Evolutionary conservation across 1,140 invertebrate species (phyloP).

Genomic region (Hydropsyche tenuis): DNA sequence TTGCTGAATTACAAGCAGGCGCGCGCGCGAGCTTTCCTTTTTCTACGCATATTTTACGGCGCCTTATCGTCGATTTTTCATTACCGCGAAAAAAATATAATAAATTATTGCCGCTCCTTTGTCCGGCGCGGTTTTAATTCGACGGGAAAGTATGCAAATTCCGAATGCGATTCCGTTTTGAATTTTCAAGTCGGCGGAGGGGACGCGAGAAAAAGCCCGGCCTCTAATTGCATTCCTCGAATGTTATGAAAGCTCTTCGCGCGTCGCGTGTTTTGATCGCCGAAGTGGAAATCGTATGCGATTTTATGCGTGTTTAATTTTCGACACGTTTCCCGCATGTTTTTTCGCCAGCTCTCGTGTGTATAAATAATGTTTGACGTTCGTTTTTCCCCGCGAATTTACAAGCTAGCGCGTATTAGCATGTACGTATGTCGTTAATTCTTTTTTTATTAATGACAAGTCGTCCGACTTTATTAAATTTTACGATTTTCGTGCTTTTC

Average conservation of each 20-base stretch:
- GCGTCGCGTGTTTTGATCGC: too few relatives aligned
- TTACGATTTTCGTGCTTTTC: conserved; percentile 24
- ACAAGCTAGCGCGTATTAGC: neutral
- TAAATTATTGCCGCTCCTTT: too few relatives aligned
- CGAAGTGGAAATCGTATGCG: too few relatives aligned
- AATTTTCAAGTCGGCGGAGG: too few relatives aligned
- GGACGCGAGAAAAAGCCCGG: too few relatives aligned
- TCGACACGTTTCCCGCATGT: neutral
- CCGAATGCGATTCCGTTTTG: neutral
- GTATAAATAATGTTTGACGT: neutral
- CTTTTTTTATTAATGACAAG: conserved; percentile 12
- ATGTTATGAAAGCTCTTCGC: too few relatives aligned
- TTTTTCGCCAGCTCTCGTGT: neutral
- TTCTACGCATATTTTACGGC: neutral
- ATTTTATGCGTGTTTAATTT: neutral
- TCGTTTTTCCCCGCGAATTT: neutral
- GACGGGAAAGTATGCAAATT: too few relatives aligned
- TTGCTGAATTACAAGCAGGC: conserved; percentile 19
- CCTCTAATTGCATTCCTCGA: too few relatives aligned
- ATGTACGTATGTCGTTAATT: conserved; percentile 17
- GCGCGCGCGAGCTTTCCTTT: neutral
- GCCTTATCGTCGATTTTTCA: too few relatives aligned
- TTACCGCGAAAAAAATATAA: too few relatives aligned
- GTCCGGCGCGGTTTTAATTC: too few relatives aligned
- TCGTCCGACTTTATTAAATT: conserved; percentile 22